Conservation (phyloP, 37 sponge, comb jelly and placozoan species). For the Oopsacas minuta region DNA sequence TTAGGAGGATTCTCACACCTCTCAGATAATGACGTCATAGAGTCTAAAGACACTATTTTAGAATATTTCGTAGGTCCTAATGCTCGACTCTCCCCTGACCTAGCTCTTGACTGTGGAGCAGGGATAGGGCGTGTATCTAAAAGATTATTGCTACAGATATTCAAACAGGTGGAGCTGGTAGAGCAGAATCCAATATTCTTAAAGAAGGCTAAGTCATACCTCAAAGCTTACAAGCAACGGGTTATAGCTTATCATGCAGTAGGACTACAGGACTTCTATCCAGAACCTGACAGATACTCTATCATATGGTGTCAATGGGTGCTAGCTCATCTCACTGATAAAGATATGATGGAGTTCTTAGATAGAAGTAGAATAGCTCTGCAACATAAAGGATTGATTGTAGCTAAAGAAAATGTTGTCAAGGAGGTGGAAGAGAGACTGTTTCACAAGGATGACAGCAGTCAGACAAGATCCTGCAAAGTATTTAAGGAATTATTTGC, state of each 20-base stretch:
- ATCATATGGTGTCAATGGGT: conserved; percentile 95
- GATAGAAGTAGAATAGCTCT: conserved; percentile 40
- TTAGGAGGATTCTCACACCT: conserved; percentile 65
- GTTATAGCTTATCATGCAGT: not conserved
- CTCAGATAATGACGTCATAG: conserved; percentile 39
- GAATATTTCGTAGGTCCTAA: conserved; percentile 27
- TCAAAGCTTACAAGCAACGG: conserved; percentile 28
- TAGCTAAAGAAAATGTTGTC: conserved; percentile 79
- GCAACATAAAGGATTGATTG: conserved; percentile 46
- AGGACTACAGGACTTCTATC: conserved; percentile 62
- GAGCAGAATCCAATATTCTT: conserved; percentile 68
- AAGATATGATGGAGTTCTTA: conserved; percentile 58
- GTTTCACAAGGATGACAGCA: conserved; percentile 62
- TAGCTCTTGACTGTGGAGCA: conserved; percentile 76
- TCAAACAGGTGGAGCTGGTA: conserved; percentile 71
- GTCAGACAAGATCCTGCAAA: conserved; percentile 44
- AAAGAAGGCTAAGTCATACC: conserved; percentile 44
- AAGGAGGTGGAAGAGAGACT: conserved; percentile 25
- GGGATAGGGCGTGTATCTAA: conserved; percentile 85
- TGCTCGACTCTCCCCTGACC: not conserved
- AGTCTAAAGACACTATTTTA: conserved; percentile 44
- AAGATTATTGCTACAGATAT: conserved; percentile 60
- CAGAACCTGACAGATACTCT: conserved; percentile 54
- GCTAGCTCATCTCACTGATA: conserved; percentile 70
- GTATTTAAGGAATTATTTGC: conserved; percentile 32